Evolutionary conservation across 35 echinoderm and acorn worm species (phyloP), one percentile per base, ranked within the genome.

Genomic region (Acanthaster planci): DNA sequence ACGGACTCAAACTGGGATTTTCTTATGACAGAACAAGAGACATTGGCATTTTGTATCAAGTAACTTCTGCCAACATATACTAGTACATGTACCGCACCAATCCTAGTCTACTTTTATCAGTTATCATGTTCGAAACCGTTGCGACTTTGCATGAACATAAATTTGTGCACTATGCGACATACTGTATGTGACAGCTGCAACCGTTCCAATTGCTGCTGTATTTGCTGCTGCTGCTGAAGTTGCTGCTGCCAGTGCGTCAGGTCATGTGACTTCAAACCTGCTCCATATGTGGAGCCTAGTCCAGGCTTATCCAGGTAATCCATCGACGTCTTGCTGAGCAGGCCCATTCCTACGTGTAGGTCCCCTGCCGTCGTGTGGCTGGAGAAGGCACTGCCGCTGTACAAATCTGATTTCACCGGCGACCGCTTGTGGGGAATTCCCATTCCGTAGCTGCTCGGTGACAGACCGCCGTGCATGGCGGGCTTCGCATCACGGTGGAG

Each of bases 181-280:
- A 80, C 39, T 8, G 77, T 42, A 1, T 80, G 77, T 50, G 77
- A 38, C 37, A 83, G 5, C 30, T 83, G 52, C 44, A 83, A 60
- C 29, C 56, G 81, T 36, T 83, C 81, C 35, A 83, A 57, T 23
- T 83, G 81, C 23, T 53, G 52, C 35, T 83, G 81, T 23, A 83
- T 31, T 29, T 83, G 52, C 9, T 44, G 37, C 52, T 83, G 52
- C 30, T 58, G 30, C 44, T 57, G 27, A 51, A 58, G 52, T 36
- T 58, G 30, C 44, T 57, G 27, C 81, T 83, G 81, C 81, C 81
- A 83, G 21, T 83, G 52, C 30, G 31, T 83, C 14, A 83, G 81
- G 37, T 83, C 81, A 83, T 83, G 79, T 57, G 81, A 83, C 53
- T 72, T 72, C 64, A 72, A 31, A 34, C 64, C 34, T 26, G 64